A percentile compares a stretch with the other conserved stretches of the same genome.
phyloP scores from a whole-genome alignment of 2,113 vertebrate species.

The Eonycteris spelaea region DNA sequence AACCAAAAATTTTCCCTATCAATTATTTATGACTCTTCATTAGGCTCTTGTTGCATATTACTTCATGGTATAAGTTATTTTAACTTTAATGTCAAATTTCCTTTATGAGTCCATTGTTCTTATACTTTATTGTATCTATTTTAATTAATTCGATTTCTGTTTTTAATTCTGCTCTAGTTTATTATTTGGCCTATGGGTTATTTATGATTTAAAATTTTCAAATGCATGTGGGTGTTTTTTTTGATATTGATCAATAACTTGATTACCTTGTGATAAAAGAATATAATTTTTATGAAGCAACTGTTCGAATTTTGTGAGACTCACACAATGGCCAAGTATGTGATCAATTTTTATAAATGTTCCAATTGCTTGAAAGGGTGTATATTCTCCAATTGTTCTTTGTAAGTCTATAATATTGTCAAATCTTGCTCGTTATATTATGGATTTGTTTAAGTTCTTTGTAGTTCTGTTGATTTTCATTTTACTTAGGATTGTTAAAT shows the following conservation, averaged over 20 bases:
- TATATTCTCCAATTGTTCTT: background rate
- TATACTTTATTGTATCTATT: background rate
- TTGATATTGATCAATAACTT: background rate
- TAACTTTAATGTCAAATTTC: conserved; percentile 14
- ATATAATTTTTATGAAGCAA: background rate
- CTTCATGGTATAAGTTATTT: background rate
- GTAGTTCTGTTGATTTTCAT: background rate
- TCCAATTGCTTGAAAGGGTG: background rate
- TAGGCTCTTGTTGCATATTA: background rate
- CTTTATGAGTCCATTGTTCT: background rate
- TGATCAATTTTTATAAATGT: background rate
- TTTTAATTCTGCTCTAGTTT: conserved; percentile 5
- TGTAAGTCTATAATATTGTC: background rate
- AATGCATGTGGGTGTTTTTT: background rate
- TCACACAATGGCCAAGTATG: background rate
- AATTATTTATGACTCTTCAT: background rate
- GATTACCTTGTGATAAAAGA: background rate
- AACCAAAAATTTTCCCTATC: background rate
- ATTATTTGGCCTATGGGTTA: background rate
- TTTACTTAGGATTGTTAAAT: conserved; percentile 24
- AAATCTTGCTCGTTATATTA: background rate
- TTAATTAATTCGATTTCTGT: background rate
- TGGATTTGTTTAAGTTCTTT: background rate
- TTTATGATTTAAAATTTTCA: conserved; percentile 7
- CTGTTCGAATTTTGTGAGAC: conserved; percentile 8